phyloP scores from a whole-genome alignment of 2,113 vertebrate genomes.

The Phyllopteryx taeniolatus region DNA sequence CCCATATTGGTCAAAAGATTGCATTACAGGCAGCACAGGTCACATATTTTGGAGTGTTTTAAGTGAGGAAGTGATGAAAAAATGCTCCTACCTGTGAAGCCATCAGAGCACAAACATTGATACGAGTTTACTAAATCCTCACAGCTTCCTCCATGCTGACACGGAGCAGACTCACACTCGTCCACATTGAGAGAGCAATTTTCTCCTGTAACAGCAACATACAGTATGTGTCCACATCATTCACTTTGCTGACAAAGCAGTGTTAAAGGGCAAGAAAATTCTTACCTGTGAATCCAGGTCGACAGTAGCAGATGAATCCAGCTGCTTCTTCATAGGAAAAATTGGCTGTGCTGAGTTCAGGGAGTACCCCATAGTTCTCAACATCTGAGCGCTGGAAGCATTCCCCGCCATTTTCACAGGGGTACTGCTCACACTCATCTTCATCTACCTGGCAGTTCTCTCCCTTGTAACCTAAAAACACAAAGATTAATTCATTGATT shows the following conservation, averaged over 20 bases:
- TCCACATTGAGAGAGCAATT: constrained; percentile 82
- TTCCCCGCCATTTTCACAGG: constrained; percentile 79
- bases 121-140: constrained; percentile 80
- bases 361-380: constrained; percentile 63
- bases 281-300: constrained; percentile 81
- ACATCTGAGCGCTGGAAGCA: constrained; percentile 84
- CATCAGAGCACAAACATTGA: constrained; percentile 78
- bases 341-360: constrained; percentile 56
- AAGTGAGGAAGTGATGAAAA: constrained; percentile 18
- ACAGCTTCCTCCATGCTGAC: constrained; percentile 81
- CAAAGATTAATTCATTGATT: not conserved
- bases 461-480: constrained; percentile 64
- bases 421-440: constrained; percentile 79
- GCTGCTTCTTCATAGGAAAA: constrained; percentile 80
- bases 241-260: not conserved
- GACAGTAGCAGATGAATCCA: constrained; percentile 85
- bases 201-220: constrained; percentile 71
- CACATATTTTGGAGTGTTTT: not conserved
- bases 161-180: constrained; percentile 83
- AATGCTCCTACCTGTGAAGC: constrained; percentile 81
- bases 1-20: not conserved
- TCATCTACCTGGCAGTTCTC: constrained; percentile 70
- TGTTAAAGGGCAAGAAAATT: not conserved
- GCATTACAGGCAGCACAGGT: not conserved
- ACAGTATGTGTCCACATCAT: not conserved